Evolutionary conservation across 1,140 invertebrate species (phyloP), one percentile per base, ranked within the genome.

Genomic region (Meteorus sp.): DNA sequence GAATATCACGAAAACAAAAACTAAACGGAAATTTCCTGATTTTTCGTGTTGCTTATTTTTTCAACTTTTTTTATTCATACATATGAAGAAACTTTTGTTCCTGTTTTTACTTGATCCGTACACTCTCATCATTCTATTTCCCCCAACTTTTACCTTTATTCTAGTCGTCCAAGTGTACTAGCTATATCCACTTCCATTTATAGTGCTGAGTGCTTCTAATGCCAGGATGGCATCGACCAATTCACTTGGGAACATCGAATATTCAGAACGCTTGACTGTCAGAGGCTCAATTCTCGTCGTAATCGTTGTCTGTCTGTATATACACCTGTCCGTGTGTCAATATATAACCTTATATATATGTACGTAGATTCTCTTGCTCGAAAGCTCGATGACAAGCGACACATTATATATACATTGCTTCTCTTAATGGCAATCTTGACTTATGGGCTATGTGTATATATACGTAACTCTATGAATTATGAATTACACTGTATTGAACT

Each of bases 211-310:
- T 25, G 51, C 8, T 53, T 7, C 37, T 53, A 53, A 53, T 53
- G 35, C 35, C 51, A n/a, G 35, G 29, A 53, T 53, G 29, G 37
- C 19, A 23, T 17, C 51, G 11, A 53, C 15, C 22, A 31, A 41
- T n/a, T 22, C 51, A 41, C 51, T 41, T 41, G 51, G 23, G 51
- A 53, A 25, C 35, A 53, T 53, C 37, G 35, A 53, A 53, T 53
- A 53, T 53, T 53, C 37, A 53, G 51, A 53, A 53, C 17, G 37
- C 35, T 53, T 53, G 23, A 53, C 51, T 53, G 51, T 41, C n/a
- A n/a, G 13, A 20, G n/a, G 43, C 22, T 23, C 11, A 13, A 53
- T 53, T 22, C 35, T n/a, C 11, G 20, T n/a, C n/a, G 51, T 41
- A 41, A 53, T 27, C 35, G 37, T 22, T 53, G 51, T n/a, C n/a